phyloP scores from a whole-genome alignment of 2,113 vertebrate species.

The Cyanoramphus novaezelandiae region DNA sequence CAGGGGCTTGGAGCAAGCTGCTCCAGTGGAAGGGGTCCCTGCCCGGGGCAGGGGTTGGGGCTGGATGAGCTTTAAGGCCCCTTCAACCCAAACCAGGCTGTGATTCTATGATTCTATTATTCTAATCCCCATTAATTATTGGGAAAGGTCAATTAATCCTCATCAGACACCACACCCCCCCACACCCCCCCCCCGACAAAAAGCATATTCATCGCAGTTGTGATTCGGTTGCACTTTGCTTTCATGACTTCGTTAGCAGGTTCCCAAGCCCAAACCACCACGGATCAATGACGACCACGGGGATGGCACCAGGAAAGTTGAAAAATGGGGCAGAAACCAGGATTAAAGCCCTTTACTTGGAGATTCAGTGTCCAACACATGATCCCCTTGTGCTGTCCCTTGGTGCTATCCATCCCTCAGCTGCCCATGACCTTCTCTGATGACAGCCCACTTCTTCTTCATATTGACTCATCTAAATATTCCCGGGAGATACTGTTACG shows the following conservation, averaged over 20 bases:
- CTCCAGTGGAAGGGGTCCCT: neutral
- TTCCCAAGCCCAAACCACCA: fast-evolving
- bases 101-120: neutral
- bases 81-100: neutral
- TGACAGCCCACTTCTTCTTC: neutral
- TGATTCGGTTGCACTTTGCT: neutral
- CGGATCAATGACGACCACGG: fast-evolving
- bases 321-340: neutral
- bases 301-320: neutral
- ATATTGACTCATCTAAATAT: neutral
- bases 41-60: fast-evolving
- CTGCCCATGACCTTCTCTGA: neutral
- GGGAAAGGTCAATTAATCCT: neutral
- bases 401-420: neutral
- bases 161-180: neutral
- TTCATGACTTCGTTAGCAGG: neutral
- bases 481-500: neutral
- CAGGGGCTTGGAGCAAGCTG: no score
- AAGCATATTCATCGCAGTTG: fast-evolving
- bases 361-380: fast-evolving
- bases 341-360: neutral
- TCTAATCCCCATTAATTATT: neutral
- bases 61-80: neutral
- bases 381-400: neutral
- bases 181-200: no score